Conservation (phyloP, 1,140 invertebrate species). For the Ylistrum balloti region DNA sequence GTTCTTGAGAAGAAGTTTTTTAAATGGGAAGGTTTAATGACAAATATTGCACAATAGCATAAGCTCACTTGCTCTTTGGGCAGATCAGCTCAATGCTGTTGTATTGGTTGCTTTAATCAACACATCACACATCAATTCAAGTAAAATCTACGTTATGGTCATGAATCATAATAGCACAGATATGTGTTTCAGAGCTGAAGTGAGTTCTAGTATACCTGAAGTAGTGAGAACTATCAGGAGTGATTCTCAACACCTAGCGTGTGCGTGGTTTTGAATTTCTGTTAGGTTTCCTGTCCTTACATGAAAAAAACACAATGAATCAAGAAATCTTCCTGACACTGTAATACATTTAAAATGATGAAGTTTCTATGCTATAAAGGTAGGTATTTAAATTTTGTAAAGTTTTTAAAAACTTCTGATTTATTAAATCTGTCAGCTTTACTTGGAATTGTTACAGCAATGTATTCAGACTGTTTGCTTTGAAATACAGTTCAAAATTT, state of each 20-base stretch:
- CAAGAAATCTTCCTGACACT: not conserved
- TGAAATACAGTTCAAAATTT: not conserved
- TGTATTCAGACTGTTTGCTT: not conserved
- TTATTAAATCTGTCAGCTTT: not conserved
- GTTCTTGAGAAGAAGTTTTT: no score
- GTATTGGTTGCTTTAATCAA: no score
- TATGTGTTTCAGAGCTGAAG: no score
- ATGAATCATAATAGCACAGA: no score
- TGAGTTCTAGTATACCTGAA: no score
- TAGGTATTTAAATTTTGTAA: not conserved
- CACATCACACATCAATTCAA: no score
- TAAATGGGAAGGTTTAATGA: no score
- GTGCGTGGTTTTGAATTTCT: conserved; percentile 3
- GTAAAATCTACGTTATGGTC: no score
- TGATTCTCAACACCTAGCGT: not conserved
- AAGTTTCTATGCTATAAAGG: not conserved
- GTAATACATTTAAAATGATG: not conserved
- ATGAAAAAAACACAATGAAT: not conserved
- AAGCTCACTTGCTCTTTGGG: no score
- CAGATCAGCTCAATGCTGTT: no score
- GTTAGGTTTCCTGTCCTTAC: not conserved
- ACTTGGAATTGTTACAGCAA: not conserved
- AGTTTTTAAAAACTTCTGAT: not conserved
- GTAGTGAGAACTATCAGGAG: no score
- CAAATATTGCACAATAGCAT: no score